Conservation (phyloP, 2,113 vertebrate genomes). For the Parus major region DNA sequence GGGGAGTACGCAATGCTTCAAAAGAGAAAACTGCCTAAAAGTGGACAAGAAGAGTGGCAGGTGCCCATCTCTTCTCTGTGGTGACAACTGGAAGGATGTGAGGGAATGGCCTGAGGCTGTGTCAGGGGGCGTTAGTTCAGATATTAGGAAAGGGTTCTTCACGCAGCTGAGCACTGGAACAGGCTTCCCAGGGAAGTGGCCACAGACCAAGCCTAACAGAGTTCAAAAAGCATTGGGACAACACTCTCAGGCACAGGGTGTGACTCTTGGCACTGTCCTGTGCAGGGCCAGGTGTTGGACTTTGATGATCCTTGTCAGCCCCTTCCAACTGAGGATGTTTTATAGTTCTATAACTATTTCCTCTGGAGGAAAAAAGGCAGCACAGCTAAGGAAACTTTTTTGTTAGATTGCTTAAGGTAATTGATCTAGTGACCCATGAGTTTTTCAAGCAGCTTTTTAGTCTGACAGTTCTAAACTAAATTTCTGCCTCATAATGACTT, state of each 20-base stretch:
- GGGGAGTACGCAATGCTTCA: not conserved
- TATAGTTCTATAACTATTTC: not conserved
- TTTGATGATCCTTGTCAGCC: rapidly evolving
- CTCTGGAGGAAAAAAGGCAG: not conserved
- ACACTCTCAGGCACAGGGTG: not conserved
- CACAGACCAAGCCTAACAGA: not conserved
- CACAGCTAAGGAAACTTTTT: not conserved
- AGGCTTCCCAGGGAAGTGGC: not conserved
- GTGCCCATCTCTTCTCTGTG: not conserved
- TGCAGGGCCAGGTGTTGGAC: not conserved
- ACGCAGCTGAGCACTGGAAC: not conserved
- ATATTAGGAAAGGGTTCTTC: not conserved
- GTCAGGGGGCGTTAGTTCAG: rapidly evolving
- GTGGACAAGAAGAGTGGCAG: not conserved
- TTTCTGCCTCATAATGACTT: not conserved
- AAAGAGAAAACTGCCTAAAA: not conserved
- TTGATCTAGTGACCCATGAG: not conserved
- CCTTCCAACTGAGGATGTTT: not conserved
- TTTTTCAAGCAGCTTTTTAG: not conserved
- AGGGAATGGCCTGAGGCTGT: not conserved
- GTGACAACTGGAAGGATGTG: not conserved
- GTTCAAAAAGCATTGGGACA: not conserved
- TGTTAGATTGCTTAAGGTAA: not conserved
- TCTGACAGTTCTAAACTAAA: not conserved
- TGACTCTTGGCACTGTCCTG: not conserved